A percentile compares a stretch with the other conserved stretches of the same genome.
Evolutionary conservation across 2,797 vertebrate genomes (phyloP).

Genomic region (Cygnus olor): DNA sequence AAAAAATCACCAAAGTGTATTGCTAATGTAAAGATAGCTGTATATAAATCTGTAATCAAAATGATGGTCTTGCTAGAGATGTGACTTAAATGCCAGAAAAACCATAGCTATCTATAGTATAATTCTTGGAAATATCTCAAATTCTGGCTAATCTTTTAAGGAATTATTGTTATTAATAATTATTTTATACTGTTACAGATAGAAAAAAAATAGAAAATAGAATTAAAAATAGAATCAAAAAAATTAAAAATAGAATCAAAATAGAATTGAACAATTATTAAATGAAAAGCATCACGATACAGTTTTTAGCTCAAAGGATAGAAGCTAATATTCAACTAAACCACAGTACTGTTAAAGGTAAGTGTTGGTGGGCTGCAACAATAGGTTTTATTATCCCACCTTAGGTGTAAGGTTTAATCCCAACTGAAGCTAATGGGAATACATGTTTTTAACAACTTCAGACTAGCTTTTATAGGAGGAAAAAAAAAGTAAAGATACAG

Average conservation of each 20-base stretch:
- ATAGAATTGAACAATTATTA: not conserved
- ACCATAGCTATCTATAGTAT: not conserved
- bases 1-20: not conserved
- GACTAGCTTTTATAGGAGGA: not conserved
- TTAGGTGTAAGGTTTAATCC: not conserved
- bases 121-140: not conserved
- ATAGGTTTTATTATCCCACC: not conserved
- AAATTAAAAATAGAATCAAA: not conserved
- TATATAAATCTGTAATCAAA: not conserved
- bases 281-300: not conserved
- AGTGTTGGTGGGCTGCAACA: not conserved
- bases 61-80: not conserved
- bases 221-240: too few relatives aligned
- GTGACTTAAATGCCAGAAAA: not conserved
- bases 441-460: not conserved
- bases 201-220: too few relatives aligned
- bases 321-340: not conserved
- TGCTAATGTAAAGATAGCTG: fast-evolving
- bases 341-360: not conserved
- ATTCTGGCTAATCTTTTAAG: not conserved
- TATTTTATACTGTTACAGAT: too few relatives aligned
- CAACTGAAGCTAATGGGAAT: not conserved
- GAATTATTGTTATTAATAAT: not conserved
- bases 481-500: not conserved
- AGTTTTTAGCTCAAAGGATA: not conserved